phyloP scores from a whole-genome alignment of 2,888 invertebrate species.

The Dermolepida albohirtum region DNA sequence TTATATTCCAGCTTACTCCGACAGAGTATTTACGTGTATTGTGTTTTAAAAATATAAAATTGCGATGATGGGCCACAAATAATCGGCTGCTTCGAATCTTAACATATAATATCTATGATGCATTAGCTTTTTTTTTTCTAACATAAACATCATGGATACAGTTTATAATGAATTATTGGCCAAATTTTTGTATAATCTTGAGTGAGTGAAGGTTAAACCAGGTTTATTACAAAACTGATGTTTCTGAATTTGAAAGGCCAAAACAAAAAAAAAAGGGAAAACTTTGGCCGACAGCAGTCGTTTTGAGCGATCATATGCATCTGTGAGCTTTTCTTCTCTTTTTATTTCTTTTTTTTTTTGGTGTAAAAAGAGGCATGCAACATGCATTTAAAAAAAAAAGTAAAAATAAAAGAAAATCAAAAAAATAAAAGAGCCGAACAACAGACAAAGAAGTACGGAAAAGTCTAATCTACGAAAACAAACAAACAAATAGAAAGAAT shows the following conservation, averaged over 20 bases:
- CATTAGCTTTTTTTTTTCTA: conserved; percentile 44
- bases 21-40: conserved; percentile 22
- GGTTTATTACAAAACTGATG: neutral
- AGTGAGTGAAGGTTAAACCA: no score
- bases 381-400: conserved; percentile 59
- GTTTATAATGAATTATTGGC: conserved; percentile 13
- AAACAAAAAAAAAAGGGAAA: conserved; percentile 48
- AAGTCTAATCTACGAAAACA: conserved; percentile 48
- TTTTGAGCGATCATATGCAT: conserved; percentile 67
- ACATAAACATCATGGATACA: conserved; percentile 3
- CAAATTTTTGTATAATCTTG: neutral
- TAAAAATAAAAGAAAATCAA: conserved; percentile 53
- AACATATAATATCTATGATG: conserved; percentile 49
- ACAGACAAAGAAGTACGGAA: conserved; percentile 52
- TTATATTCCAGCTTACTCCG: no score
- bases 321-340: conserved; percentile 59
- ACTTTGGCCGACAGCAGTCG: conserved; percentile 62
- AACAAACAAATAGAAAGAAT: conserved; percentile 45
- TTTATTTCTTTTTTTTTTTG: conserved; percentile 7
- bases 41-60: conserved; percentile 29
- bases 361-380: conserved; percentile 60
- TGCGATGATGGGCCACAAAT: conserved; percentile 46
- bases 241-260: conserved; percentile 48
- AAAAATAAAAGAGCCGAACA: conserved; percentile 50
- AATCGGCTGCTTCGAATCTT: conserved; percentile 39